Percentiles rank a stretch among this genome's conserved stretches.
Conservation (phyloP, 2,797 vertebrate species). For the Poecile montanus region DNA sequence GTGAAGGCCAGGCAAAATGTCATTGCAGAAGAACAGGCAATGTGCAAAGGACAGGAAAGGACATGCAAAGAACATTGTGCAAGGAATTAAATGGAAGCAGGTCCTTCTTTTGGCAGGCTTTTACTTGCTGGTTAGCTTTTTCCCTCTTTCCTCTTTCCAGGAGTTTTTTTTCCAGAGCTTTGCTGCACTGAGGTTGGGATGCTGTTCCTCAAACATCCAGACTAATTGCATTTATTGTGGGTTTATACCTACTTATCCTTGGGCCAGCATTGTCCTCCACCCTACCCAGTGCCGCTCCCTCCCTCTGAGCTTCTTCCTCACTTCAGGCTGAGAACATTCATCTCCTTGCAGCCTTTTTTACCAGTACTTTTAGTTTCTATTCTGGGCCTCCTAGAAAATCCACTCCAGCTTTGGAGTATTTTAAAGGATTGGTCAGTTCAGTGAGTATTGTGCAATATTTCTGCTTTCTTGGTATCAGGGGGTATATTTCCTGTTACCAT, state of each 20-base stretch:
- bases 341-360: not conserved
- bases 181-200: not conserved
- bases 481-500: not conserved
- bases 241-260: conserved; percentile 1
- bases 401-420: not conserved
- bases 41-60: not conserved
- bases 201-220: not conserved
- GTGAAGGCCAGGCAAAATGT: rapidly evolving
- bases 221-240: not conserved
- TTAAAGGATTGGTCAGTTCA: not conserved
- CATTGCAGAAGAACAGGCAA: not conserved
- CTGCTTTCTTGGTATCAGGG: not conserved
- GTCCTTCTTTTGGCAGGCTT: not conserved
- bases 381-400: not conserved
- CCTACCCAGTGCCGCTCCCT: not conserved
- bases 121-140: not conserved
- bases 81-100: not conserved
- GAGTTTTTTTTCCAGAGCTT: not conserved
- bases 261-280: conserved; percentile 30
- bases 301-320: not conserved
- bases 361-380: not conserved
- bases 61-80: not conserved
- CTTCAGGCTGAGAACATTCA: not conserved
- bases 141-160: not conserved
- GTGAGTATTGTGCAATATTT: not conserved